Evolutionary conservation across 2,888 invertebrate species (phyloP).

Genomic region (Drosophila flavopinicola): DNA sequence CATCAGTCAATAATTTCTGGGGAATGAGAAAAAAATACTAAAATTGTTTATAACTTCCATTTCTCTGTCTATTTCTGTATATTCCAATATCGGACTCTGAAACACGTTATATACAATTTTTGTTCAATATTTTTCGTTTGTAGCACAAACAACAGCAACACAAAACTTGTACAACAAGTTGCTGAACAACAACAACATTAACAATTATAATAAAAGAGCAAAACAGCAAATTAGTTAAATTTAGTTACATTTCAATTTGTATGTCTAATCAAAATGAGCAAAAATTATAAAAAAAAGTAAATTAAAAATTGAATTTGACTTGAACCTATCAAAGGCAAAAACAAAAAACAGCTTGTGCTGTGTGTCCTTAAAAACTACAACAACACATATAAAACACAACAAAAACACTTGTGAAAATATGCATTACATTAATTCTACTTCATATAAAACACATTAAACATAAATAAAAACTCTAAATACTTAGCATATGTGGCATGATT

Average conservation of each 20-base stretch:
- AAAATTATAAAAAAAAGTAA: conserved; percentile 26
- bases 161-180: conserved; percentile 72
- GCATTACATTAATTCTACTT: conserved; percentile 64
- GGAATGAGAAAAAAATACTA: conserved; percentile 17
- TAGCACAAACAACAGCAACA: conserved; percentile 64
- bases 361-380: conserved; percentile 56
- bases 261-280: conserved; percentile 56
- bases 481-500: conserved; percentile 59
- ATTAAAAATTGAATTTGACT: conserved; percentile 21
- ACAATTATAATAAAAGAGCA: conserved; percentile 11
- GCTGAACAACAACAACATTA: conserved; percentile 37
- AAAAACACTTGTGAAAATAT: conserved; percentile 78
- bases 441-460: conserved; percentile 35
- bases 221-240: conserved; percentile 68
- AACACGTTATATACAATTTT: conserved; percentile 45
- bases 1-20: conserved; percentile 6
- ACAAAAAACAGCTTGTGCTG: conserved; percentile 37
- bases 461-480: conserved; percentile 43
- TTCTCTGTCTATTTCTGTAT: conserved; percentile 24
- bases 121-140: conserved; percentile 55
- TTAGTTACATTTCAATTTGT: conserved; percentile 72
- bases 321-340: conserved; percentile 13
- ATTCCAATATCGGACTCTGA: conserved; percentile 6
- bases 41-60: conserved; percentile 59
- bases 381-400: conserved; percentile 12